Evolutionary conservation across 2,888 invertebrate genomes (phyloP).

Genomic region (Drosophila fungiperda): DNA sequence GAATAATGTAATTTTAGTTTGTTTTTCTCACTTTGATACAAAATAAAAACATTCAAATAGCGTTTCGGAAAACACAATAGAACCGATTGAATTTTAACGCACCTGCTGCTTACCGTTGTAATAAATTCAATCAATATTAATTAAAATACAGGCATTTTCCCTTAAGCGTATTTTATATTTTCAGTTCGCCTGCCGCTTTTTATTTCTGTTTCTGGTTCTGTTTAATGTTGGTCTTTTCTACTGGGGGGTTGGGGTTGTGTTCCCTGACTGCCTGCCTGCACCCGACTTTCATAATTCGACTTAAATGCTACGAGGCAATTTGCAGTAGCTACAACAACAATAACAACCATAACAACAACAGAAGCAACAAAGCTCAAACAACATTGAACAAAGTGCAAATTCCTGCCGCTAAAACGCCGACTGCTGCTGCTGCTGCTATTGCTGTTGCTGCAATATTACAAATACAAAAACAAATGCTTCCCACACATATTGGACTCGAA

Average conservation of each 20-base stretch:
- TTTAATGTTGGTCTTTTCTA: conserved; percentile 1
- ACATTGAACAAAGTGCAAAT: conserved; percentile 73
- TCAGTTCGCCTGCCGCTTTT: not conserved
- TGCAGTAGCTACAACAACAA: conserved; percentile 60
- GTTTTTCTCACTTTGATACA: not conserved
- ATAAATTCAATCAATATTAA: conserved; percentile 80
- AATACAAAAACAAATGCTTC: conserved; percentile 35
- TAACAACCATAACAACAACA: conserved; percentile 26
- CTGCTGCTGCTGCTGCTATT: conserved; percentile 49
- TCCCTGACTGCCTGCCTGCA: conserved; percentile 29
- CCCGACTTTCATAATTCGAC: conserved; percentile 75
- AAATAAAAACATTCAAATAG: not conserved
- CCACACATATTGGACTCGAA: conserved; percentile 32
- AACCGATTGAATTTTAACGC: conserved; percentile 45
- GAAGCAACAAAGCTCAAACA: conserved; percentile 50
- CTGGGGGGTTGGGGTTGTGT: not conserved
- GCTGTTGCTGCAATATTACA: conserved; percentile 62
- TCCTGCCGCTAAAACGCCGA: conserved; percentile 57
- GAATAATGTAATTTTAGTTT: not conserved
- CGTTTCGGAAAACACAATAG: not conserved
- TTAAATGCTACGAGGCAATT: conserved; percentile 80
- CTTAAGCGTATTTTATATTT: conserved; percentile 33
- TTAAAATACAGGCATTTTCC: conserved; percentile 76
- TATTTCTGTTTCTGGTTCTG: conserved; percentile 49
- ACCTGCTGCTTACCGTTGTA: conserved; percentile 42